A percentile compares a stretch with the other conserved stretches of the same genome.
Conservation (phyloP, 2,797 vertebrate genomes). For the Oreonectes daqikongensis region DNA sequence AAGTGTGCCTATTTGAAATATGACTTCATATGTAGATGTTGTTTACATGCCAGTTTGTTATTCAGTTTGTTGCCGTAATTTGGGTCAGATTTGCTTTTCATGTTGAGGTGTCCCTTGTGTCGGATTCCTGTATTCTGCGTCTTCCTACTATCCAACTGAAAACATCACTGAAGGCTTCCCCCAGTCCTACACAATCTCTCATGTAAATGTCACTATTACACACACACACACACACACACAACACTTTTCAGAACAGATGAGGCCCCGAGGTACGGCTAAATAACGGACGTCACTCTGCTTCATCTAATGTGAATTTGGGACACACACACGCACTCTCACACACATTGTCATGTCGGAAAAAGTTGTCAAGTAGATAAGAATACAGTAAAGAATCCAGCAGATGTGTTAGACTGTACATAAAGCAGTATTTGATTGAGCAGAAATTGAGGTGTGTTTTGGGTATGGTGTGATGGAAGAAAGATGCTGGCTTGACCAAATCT, state of each 20-base stretch:
- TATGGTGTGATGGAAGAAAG: too few relatives aligned
- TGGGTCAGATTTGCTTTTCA: background rate
- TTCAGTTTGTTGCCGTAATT: background rate
- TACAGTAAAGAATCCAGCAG: constrained; percentile 17
- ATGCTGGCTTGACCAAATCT: background rate
- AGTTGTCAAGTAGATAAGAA: constrained; percentile 9
- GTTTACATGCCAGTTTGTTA: background rate
- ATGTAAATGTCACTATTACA: constrained; percentile 26
- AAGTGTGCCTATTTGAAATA: too few relatives aligned
- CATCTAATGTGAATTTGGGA: constrained; percentile 2
- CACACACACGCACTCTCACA: constrained; percentile 10
- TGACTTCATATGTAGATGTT: background rate
- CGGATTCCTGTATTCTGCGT: background rate
- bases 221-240: constrained; percentile 3
- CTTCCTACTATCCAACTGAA: constrained; percentile 11
- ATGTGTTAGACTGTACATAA: background rate
- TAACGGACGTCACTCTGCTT: constrained; percentile 38
- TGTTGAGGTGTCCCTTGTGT: background rate
- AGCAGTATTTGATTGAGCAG: background rate
- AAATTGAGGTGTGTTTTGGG: too few relatives aligned
- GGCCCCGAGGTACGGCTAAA: constrained; percentile 30
- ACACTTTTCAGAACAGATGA: constrained; percentile 32
- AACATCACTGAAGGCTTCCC: constrained; percentile 29
- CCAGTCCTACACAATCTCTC: constrained; percentile 8
- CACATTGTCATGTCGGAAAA: constrained; percentile 6